A percentile compares a stretch with the other conserved stretches of the same genome.
These are phyloP conservation scores for Sinohyriopsis cumingii DNA, from an alignment of 2,888 invertebrate species.

Conservation along the genomic window DNA sequence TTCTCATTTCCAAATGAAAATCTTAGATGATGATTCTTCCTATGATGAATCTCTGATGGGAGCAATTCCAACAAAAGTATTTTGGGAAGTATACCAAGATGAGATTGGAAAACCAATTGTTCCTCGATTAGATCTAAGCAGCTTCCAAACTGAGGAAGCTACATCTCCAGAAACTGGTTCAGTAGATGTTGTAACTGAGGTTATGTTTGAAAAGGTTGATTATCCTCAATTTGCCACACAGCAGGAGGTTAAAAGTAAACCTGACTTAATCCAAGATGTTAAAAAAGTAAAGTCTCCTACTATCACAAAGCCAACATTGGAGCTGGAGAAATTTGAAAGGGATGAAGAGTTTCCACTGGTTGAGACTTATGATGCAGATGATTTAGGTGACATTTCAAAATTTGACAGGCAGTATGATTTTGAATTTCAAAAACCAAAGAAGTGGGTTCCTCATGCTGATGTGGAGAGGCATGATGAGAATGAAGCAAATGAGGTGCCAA, in stretches of 20 bases:
- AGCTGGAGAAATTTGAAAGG: neutral
- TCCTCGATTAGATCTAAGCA: conserved; percentile 7
- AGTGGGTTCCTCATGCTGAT: neutral
- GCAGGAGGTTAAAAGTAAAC: conserved; percentile 1
- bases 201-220: neutral
- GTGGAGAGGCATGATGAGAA: conserved; percentile 5
- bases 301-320: too few relatives aligned
- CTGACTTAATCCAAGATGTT: too few relatives aligned
- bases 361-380: neutral
- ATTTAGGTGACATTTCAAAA: neutral
- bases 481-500: conserved; percentile 13
- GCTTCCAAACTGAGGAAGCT: too few relatives aligned
- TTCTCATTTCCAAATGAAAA: neutral
- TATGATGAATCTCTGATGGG: conserved; percentile 56
- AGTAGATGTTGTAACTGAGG: too few relatives aligned
- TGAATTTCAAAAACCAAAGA: neutral
- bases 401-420: too few relatives aligned
- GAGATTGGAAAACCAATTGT: conserved; percentile 24
- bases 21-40: conserved; percentile 52
- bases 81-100: conserved; percentile 32
- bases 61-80: conserved; percentile 31
- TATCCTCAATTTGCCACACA: conserved; percentile 46
- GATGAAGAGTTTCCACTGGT: neutral
- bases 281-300: neutral
- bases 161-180: too few relatives aligned